phyloP scores from a whole-genome alignment of 2,113 vertebrate species.

The Mustelus asterias region DNA sequence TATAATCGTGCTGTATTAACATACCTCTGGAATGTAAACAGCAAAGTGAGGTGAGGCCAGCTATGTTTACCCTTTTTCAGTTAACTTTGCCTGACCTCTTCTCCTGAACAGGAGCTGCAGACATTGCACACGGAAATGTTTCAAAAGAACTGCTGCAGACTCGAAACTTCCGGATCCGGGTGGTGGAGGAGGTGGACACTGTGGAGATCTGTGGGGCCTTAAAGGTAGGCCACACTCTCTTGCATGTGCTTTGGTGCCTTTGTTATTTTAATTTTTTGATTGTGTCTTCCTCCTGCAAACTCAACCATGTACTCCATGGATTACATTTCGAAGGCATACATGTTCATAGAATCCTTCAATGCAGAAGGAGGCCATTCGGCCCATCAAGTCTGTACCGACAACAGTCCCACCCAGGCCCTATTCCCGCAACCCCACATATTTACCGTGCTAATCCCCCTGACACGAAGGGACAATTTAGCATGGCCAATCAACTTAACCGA shows the following conservation, averaged over 20 bases:
- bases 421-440: too few relatives aligned
- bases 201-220: constrained; percentile 96
- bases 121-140: constrained; percentile 62
- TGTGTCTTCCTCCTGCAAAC: not conserved
- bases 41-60: not conserved
- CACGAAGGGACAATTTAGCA: too few relatives aligned
- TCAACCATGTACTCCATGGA: not conserved
- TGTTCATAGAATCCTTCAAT: too few relatives aligned
- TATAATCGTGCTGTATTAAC: not conserved
- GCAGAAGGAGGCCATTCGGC: too few relatives aligned
- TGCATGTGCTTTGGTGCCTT: not conserved
- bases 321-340: not conserved
- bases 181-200: constrained; percentile 84
- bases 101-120: constrained; percentile 61
- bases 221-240: constrained; percentile 62
- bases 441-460: too few relatives aligned
- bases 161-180: constrained; percentile 79
- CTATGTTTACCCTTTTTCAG: not conserved
- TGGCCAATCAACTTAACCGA: too few relatives aligned
- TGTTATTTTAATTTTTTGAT: not conserved
- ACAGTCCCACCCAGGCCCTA: too few relatives aligned
- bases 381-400: too few relatives aligned
- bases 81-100: not conserved
- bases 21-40: not conserved
- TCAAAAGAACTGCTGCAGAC: constrained; percentile 94